Conservation (phyloP, 1,140 invertebrate genomes). For the Heterodera carotae region DNA sequence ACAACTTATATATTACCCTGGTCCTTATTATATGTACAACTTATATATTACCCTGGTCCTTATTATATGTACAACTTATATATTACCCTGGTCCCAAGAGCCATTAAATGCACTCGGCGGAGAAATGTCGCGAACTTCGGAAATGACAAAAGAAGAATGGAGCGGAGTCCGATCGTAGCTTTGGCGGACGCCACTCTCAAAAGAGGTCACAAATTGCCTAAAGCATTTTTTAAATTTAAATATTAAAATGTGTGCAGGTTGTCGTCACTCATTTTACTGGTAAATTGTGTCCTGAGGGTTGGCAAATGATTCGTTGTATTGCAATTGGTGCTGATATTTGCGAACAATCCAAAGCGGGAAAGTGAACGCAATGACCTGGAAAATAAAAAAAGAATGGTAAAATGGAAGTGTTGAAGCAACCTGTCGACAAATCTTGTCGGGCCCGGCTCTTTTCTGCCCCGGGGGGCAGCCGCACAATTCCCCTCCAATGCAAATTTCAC, state of each 20-base stretch:
- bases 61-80: too few species aligned
- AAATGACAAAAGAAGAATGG: conserved; percentile 55
- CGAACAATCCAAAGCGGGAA: conserved; percentile 62
- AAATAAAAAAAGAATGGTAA: not conserved
- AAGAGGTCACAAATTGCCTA: conserved; percentile 49
- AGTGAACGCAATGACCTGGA: conserved; percentile 53
- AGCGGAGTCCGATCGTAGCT: conserved; percentile 62
- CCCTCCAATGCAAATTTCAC: conserved; percentile 61
- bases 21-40: too few species aligned
- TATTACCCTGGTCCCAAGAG: conserved; percentile 46
- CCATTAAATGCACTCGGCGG: conserved; percentile 58
- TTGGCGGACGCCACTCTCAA: conserved; percentile 58
- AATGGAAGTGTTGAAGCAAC: conserved; percentile 35
- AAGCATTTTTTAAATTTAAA: not conserved
- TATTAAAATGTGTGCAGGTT: not conserved
- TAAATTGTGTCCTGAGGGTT: conserved; percentile 59
- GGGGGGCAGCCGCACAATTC: conserved; percentile 57
- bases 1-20: too few species aligned
- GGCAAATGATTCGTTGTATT: conserved; percentile 59
- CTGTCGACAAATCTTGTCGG: conserved; percentile 50
- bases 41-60: too few species aligned
- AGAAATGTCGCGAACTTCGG: conserved; percentile 62
- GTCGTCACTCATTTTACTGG: conserved; percentile 41
- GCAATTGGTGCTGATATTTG: conserved; percentile 51
- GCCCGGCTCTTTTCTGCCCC: conserved; percentile 54